Evolutionary conservation across 2,797 vertebrate species (phyloP).

Genomic region (Falco novaeseelandiae): DNA sequence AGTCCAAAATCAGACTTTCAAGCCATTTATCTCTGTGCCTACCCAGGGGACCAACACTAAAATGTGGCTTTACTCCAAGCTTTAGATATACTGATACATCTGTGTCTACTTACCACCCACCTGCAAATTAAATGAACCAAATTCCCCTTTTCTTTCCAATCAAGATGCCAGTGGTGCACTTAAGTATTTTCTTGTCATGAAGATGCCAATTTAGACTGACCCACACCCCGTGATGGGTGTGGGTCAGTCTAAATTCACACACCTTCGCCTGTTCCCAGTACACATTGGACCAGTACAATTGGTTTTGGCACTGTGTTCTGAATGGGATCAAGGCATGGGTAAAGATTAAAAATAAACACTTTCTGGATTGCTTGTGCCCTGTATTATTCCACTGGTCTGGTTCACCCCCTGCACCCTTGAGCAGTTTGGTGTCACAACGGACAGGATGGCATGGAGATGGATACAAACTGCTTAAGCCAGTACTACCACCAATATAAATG

Average conservation of each 20-base stretch:
- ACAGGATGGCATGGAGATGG: not conserved
- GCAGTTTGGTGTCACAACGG: rapidly evolving
- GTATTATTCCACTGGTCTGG: not conserved
- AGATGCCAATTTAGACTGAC: not conserved
- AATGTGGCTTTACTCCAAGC: not conserved
- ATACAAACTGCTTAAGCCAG: not conserved
- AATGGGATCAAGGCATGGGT: not conserved
- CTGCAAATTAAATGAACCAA: not conserved
- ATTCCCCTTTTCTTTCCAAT: not conserved
- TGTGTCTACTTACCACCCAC: not conserved
- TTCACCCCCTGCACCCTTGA: not conserved
- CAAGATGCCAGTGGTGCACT: too few relatives aligned
- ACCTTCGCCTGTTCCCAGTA: not conserved
- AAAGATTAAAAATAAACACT: not conserved
- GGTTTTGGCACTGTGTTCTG: not conserved
- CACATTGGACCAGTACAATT: not conserved
- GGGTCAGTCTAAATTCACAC: too few relatives aligned
- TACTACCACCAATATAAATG: not conserved
- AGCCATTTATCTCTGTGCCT: not conserved
- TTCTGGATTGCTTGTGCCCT: not conserved
- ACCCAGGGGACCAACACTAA: not conserved
- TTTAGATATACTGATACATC: not conserved
- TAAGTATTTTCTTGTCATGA: rapidly evolving
- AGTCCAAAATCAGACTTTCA: not conserved
- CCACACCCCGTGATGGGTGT: rapidly evolving